Conservation (phyloP, 2,888 invertebrate species). For the Alentia gelatinosa region DNA sequence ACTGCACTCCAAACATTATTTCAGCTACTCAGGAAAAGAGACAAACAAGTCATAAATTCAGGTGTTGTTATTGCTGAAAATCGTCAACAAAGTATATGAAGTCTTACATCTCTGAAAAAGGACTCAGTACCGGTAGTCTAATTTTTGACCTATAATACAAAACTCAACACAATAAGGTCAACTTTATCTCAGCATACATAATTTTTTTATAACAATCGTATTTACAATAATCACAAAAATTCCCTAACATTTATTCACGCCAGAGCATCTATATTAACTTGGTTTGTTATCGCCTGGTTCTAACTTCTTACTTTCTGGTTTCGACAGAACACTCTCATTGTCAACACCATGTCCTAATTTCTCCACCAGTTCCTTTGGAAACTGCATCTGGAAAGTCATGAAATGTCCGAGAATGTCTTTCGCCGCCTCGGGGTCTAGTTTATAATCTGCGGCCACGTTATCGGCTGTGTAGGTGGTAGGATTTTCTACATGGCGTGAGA, state of each 20-base stretch:
- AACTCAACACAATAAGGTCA: too few relatives aligned
- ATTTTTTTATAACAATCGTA: too few relatives aligned
- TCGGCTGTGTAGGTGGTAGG: constrained; percentile 83
- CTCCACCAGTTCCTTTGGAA: constrained; percentile 80
- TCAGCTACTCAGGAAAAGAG: too few relatives aligned
- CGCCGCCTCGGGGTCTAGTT: constrained; percentile 86
- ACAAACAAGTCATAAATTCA: too few relatives aligned
- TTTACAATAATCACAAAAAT: background rate
- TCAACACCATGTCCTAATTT: background rate
- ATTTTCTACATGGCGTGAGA: constrained; percentile 85
- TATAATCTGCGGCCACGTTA: constrained; percentile 86
- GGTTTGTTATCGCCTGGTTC: background rate
- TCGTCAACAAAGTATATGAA: too few relatives aligned
- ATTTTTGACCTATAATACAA: too few relatives aligned
- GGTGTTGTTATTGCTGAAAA: too few relatives aligned
- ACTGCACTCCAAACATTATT: too few relatives aligned
- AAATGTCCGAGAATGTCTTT: constrained; percentile 85
- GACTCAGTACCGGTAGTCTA: too few relatives aligned
- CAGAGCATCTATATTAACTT: background rate
- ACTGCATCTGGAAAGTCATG: constrained; percentile 85
- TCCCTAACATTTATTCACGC: background rate
- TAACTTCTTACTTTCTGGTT: background rate
- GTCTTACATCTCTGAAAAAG: too few relatives aligned
- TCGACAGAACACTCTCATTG: background rate
- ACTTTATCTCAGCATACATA: too few relatives aligned